Percentiles rank a stretch among this genome's conserved stretches.
Evolutionary conservation across 2,888 invertebrate genomes (phyloP).

Genomic region (Bombylius major): DNA sequence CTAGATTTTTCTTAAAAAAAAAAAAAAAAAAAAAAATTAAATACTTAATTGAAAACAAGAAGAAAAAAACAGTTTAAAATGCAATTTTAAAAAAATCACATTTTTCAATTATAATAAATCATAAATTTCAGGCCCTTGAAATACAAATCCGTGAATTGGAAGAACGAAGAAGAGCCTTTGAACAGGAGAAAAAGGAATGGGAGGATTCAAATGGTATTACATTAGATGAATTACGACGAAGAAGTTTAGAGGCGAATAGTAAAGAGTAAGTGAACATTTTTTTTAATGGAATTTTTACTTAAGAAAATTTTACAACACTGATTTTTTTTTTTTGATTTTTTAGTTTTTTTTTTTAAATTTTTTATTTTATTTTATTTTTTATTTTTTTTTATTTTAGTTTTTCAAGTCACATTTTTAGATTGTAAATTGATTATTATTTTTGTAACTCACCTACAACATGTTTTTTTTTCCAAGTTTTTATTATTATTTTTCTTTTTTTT

Average conservation of each 20-base stretch:
- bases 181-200: conserved; percentile 76
- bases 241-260: conserved; percentile 79
- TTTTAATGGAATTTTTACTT: neutral
- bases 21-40: no score
- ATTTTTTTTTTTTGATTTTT: neutral
- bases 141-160: conserved; percentile 86
- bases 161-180: conserved; percentile 74
- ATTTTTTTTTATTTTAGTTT: neutral
- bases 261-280: conserved; percentile 55
- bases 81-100: no score
- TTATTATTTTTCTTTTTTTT: no score
- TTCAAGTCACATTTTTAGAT: neutral
- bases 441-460: neutral
- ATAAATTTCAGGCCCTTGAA: conserved; percentile 48
- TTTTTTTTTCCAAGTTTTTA: neutral
- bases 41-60: no score
- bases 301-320: neutral
- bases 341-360: neutral
- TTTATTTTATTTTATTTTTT: neutral
- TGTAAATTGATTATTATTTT: neutral
- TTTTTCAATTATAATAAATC: no score
- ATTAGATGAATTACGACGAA: conserved; percentile 75
- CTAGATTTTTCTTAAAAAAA: no score
- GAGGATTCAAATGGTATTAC: conserved; percentile 82
- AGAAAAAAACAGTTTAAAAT: no score